Conservation (phyloP, 2,113 vertebrate species). For the Sceloporus undulatus region DNA sequence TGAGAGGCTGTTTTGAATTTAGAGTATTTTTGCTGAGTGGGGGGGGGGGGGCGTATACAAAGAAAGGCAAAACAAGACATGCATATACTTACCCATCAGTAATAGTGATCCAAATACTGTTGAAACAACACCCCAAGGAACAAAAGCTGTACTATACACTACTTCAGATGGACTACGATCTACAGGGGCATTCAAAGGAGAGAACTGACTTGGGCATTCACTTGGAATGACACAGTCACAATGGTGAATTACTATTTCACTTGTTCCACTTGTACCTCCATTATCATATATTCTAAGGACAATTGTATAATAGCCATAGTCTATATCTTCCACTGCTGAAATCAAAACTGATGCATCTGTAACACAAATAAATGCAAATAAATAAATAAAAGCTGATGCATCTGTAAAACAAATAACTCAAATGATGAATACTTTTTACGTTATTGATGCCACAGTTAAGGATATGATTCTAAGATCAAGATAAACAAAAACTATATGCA, state of each 20-base stretch:
- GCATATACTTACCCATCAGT: constrained; percentile 83
- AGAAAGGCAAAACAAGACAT: background rate
- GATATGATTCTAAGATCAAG: background rate
- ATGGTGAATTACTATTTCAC: constrained; percentile 72
- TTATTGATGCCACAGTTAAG: background rate
- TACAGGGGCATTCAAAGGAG: rapidly evolving
- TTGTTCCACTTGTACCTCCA: constrained; percentile 72
- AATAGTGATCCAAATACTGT: constrained; percentile 84
- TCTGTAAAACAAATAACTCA: constrained; percentile 67
- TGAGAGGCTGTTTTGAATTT: background rate
- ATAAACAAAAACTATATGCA: constrained; percentile 11
- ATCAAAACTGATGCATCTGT: constrained; percentile 80
- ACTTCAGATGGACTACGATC: background rate
- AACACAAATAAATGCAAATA: constrained; percentile 24
- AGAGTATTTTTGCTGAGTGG: background rate
- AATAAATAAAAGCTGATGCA: constrained; percentile 73
- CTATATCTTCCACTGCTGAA: constrained; percentile 66
- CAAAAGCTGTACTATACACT: constrained; percentile 70
- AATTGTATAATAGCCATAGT: constrained; percentile 75
- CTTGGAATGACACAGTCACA: constrained; percentile 75
- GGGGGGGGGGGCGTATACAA: background rate
- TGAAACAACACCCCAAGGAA: constrained; percentile 82
- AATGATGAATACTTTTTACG: background rate
- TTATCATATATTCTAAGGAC: constrained; percentile 80
- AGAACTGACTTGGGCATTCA: background rate